Evolutionary conservation across 2,113 vertebrate species (phyloP).

Genomic region (Sphaerodactylus townsendi): DNA sequence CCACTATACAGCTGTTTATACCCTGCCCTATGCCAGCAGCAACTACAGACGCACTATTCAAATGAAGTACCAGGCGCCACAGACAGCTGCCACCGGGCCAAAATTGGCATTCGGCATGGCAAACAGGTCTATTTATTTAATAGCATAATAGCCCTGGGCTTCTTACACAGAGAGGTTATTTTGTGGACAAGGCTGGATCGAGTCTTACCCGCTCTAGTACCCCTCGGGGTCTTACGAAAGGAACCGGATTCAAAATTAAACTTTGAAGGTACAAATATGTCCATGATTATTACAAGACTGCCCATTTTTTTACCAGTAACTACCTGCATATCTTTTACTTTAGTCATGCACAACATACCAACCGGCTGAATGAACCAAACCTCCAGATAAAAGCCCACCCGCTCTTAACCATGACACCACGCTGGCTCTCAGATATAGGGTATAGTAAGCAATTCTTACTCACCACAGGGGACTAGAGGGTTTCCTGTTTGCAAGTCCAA

Average conservation of each 20-base stretch:
- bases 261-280: background rate
- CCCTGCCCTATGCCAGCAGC: constrained; percentile 30
- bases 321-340: no score
- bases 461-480: background rate
- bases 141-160: background rate
- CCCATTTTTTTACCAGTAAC: no score
- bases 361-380: background rate
- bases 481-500: background rate
- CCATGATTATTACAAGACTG: no score
- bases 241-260: background rate
- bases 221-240: background rate
- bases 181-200: background rate
- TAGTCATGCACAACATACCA: background rate
- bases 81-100: constrained; percentile 56
- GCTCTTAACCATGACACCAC: no score
- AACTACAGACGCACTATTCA: constrained; percentile 59
- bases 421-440: no score
- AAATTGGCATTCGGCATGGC: constrained; percentile 46
- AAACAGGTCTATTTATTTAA: constrained; percentile 43
- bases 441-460: no score
- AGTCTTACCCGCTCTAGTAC: no score
- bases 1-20: constrained; percentile 47
- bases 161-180: background rate
- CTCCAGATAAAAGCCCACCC: no score
- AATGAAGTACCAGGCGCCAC: constrained; percentile 36